Evolutionary conservation across 2,113 vertebrate genomes (phyloP), one percentile per base, ranked within the genome.

Genomic region (Aix galericulata): DNA sequence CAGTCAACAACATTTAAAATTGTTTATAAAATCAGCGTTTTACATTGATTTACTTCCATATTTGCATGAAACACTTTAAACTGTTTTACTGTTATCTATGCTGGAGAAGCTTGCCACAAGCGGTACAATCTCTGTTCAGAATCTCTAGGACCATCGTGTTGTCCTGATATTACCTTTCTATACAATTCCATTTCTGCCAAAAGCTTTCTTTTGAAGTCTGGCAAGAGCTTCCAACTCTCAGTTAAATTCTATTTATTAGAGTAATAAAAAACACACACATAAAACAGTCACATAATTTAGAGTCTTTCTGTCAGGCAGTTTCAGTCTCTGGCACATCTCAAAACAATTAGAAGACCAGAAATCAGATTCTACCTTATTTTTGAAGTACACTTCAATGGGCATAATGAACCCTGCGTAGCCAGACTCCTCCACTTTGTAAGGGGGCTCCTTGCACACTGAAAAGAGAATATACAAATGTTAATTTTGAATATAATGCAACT

Each of bases 381-480:
- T 99, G 98, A 99, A 99, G 98, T 99, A 98, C 89, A 99, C 99
- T 97, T 99, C 99, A 80, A 99, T 99, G 60, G 99, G 99, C 98
- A 99, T 99, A 96, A 99, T 99, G 98, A 99, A 99, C 88, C 99
- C 99, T 38, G 99, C 99, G 3, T 99, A 99, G 73, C 99, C 99
- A 73, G 99, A 99, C 97, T 99, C 99, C 90, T 99, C 99, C 97
- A 99, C 99, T 97, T 99, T 99, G 98, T 99, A 99, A 13, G 99
- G 99, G 82, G 99, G 99, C 97, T 99, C 99, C 97, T 99, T 99
- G 98, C 99, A 99, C 96, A 99, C 99, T 99, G 97, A 59, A 95
- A 86, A 97, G 81, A 96, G 96, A 95, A 55, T 75, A 94, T 96
- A 95, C 3, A 82, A 58, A 82, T 1, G 6, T 95, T 89, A 93